Conservation (phyloP, 2,113 vertebrate genomes). For the Protobothrops flavoviridis region DNA sequence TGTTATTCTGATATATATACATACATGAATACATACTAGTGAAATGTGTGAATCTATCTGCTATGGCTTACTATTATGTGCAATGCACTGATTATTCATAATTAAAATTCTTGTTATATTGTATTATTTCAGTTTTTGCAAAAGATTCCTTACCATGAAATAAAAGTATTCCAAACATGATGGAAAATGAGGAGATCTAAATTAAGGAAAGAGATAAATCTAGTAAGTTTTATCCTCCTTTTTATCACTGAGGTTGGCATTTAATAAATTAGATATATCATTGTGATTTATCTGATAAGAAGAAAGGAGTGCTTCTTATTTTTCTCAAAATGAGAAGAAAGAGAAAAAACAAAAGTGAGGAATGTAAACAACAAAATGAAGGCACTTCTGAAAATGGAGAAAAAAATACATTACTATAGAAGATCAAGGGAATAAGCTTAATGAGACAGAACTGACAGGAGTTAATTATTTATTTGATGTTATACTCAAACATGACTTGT, state of each 20-base stretch:
- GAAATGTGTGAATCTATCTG: background rate
- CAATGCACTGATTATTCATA: background rate
- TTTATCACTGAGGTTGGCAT: background rate
- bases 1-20: background rate
- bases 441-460: slow-evolving; percentile 48
- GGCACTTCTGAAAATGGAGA: background rate
- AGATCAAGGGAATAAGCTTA: slow-evolving; percentile 51
- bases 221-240: background rate
- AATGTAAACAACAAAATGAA: slow-evolving; percentile 46
- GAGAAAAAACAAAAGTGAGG: slow-evolving; percentile 11
- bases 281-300: background rate
- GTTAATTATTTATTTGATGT: slow-evolving; percentile 63
- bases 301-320: background rate
- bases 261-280: background rate
- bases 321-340: slow-evolving; percentile 25
- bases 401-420: slow-evolving; percentile 37
- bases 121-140: background rate
- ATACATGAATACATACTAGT: background rate
- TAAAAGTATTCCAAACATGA: background rate
- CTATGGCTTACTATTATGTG: background rate
- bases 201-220: background rate
- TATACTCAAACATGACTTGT: slow-evolving; percentile 37
- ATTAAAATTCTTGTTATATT: background rate
- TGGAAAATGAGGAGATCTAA: background rate
- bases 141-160: background rate